These are phyloP conservation scores for Drosophila nebulosa DNA, from an alignment of 1,140 invertebrate genomes.

Conservation along the genomic window DNA sequence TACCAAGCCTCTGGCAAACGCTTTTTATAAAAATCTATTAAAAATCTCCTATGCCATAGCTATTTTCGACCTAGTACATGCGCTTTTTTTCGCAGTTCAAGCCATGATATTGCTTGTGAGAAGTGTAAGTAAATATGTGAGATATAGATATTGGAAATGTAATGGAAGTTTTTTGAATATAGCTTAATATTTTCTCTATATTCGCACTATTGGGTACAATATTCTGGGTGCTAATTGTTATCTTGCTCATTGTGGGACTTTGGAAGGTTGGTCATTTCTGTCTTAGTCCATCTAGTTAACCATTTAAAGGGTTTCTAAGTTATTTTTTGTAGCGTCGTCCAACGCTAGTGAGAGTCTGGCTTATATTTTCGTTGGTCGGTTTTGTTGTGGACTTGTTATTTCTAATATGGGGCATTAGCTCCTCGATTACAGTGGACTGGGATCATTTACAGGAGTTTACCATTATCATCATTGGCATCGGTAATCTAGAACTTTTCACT, in stretches of 20 bases:
- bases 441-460: conserved; percentile 33
- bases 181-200: conserved; percentile 33
- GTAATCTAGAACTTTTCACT: conserved; percentile 9
- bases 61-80: conserved; percentile 42
- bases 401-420: conserved; percentile 39
- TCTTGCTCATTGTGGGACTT: conserved; percentile 49
- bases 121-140: conserved; percentile 24
- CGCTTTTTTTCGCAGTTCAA: conserved; percentile 47
- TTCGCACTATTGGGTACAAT: conserved; percentile 51
- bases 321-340: conserved; percentile 25
- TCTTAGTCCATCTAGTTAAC: neutral
- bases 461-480: conserved; percentile 48
- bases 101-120: conserved; percentile 32
- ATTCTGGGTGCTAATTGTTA: conserved; percentile 53
- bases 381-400: conserved; percentile 44
- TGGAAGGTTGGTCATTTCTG: conserved; percentile 38
- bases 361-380: conserved; percentile 48
- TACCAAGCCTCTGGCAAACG: neutral
- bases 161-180: conserved; percentile 1
- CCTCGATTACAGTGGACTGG: conserved; percentile 42
- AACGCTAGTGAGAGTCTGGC: conserved; percentile 35
- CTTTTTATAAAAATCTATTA: conserved; percentile 13
- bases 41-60: conserved; percentile 47
- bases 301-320: neutral
- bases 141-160: neutral